These are phyloP conservation scores for Cyprinodon diabolis DNA, from an alignment of 2,797 vertebrate genomes.

Conservation along the genomic window DNA sequence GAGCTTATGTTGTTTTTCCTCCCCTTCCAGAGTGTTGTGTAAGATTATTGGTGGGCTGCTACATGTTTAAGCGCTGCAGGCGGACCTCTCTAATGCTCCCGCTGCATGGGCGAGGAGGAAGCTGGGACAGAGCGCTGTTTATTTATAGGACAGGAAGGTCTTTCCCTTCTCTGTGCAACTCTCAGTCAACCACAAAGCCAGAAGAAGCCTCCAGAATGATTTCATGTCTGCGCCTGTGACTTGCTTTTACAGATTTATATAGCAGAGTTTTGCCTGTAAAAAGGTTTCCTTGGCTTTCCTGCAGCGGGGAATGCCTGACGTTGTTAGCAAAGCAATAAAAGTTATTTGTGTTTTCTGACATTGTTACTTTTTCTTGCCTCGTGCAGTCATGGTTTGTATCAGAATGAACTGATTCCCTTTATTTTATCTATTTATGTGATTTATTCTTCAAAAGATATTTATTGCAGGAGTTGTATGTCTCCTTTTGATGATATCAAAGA, in stretches of 20 bases:
- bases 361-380: constrained; percentile 7
- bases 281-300: constrained; percentile 32
- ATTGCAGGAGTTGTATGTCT: background rate
- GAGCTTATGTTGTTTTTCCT: background rate
- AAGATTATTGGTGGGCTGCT: constrained; percentile 33
- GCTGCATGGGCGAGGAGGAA: constrained; percentile 58
- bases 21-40: constrained; percentile 25
- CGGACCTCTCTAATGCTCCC: constrained; percentile 30
- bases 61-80: constrained; percentile 24
- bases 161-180: constrained; percentile 52
- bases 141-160: constrained; percentile 67
- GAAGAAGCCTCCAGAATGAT: constrained; percentile 62
- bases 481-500: background rate
- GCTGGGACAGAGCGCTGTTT: constrained; percentile 57
- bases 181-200: constrained; percentile 43
- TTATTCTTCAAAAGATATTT: background rate
- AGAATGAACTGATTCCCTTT: constrained; percentile 8
- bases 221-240: constrained; percentile 62
- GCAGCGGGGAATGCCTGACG: constrained; percentile 57
- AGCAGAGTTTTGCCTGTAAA: constrained; percentile 37
- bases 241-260: constrained; percentile 50
- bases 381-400: constrained; percentile 9
- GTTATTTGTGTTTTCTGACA: constrained; percentile 31
- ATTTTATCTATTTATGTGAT: background rate
- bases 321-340: constrained; percentile 34